Percentiles rank a stretch among this genome's conserved stretches.
phyloP scores from a whole-genome alignment of 64 coral and sea anemone genomes.

The Porites australiensis region DNA sequence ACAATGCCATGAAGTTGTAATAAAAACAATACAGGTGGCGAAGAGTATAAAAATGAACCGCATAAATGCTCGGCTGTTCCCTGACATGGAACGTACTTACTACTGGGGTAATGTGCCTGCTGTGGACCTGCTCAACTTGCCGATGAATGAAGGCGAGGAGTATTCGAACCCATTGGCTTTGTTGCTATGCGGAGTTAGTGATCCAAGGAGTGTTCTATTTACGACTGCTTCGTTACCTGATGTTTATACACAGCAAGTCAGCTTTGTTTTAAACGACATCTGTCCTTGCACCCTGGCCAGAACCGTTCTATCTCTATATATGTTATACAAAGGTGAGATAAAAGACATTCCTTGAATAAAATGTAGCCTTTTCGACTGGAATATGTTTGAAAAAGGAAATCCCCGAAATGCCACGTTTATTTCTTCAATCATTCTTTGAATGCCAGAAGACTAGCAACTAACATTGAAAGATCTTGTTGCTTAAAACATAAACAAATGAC shows the following conservation, averaged over 20 bases:
- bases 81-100: neutral
- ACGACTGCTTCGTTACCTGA: constrained; percentile 57
- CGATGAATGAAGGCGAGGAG: constrained; percentile 48
- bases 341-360: neutral
- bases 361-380: too few relatives aligned
- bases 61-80: neutral
- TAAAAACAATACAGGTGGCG: neutral
- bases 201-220: constrained; percentile 62
- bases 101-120: constrained; percentile 64
- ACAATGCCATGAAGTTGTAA: neutral
- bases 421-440: too few relatives aligned
- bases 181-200: constrained; percentile 65
- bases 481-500: too few relatives aligned
- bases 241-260: constrained; percentile 46
- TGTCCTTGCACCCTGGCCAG: constrained; percentile 57
- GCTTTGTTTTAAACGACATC: constrained; percentile 68
- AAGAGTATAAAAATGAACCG: neutral
- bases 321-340: constrained; percentile 55
- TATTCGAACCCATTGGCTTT: constrained; percentile 30
- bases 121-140: constrained; percentile 59
- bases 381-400: too few relatives aligned
- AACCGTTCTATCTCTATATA: constrained; percentile 55
- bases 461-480: too few relatives aligned
- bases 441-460: too few relatives aligned
- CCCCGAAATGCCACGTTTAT: too few relatives aligned